Evolutionary conservation across 2,888 invertebrate genomes (phyloP).

Genomic region (Strigamia maritima): DNA sequence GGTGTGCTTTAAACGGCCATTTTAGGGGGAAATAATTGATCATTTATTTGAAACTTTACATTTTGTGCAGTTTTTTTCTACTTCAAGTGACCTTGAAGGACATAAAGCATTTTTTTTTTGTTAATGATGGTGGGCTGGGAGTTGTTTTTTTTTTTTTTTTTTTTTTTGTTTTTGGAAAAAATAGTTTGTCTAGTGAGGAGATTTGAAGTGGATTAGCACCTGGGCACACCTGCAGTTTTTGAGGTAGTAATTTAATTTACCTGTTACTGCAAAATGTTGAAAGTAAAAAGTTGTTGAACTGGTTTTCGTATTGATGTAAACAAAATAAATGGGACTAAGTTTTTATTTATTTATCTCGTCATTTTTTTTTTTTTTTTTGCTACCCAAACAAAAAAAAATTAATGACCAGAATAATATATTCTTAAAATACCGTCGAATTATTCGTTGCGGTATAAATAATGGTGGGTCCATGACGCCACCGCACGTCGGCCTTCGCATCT

Average conservation of each 20-base stretch:
- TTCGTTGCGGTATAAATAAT: neutral
- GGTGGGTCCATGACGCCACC: neutral
- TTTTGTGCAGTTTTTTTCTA: neutral
- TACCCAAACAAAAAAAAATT: neutral
- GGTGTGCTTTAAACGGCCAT: neutral
- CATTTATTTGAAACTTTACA: neutral
- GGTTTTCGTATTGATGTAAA: conserved; percentile 4
- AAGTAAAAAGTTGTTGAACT: neutral
- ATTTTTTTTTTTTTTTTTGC: too few relatives aligned
- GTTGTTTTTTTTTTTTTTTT: neutral
- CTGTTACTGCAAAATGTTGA: conserved; percentile 4
- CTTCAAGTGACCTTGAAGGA: neutral
- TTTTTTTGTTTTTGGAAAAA: neutral
- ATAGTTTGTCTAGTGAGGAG: neutral
- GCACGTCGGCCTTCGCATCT: neutral
- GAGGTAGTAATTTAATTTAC: neutral
- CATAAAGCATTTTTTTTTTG: neutral
- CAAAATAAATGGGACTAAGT: neutral
- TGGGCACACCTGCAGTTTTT: conserved; percentile 4
- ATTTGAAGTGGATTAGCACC: neutral
- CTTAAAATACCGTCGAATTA: neutral
- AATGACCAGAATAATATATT: neutral
- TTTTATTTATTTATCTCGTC: neutral
- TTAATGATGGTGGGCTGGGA: neutral
- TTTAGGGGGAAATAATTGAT: neutral